Base-by-base conservation (phyloP, 2,888 invertebrate genomes). In the Tromatobia lineatoria region DNA sequence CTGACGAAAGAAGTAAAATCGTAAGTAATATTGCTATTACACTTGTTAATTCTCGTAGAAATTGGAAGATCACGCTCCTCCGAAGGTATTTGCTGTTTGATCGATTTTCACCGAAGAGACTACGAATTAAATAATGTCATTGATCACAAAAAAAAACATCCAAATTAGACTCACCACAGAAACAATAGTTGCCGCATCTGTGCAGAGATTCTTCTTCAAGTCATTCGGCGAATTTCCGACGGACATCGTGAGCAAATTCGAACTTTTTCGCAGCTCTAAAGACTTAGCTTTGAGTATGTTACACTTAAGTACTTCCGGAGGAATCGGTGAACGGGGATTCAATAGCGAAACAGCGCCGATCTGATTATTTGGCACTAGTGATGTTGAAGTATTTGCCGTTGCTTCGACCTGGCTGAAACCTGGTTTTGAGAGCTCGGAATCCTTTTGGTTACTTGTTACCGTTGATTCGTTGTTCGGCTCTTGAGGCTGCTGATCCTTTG, bases 221-320 rank as follows among this genome's bases (percentile, higher is more conserved):
- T 82, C 81, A 69, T 59, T 82, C 42, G 52, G 94, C 90, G 85
- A 93, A 91, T 78, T 94, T 93, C 90, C 94, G 80, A 91, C 92
- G 45, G 94, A 90, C 34, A 93, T 91, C 0, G 94, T 93, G 18
- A 93, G 89, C 77, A 94, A 88, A 88, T 92, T 93, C 6, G 92
- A 92, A 73, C 91, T 92, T 86, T 94, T 94, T 7, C 94, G 94
- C 85, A 95, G 95, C 87, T 95, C 95, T 73, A 95, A 91, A 81
- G 95, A 95, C 89, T 95, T 95, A 94, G 98, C 98, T 95, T 99
- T 99, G 76, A 99, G 95, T 93, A 99, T 98, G 94, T 98, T 99
- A 94, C 99, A 99, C 94, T 99, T 99, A 85, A 99, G 95, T 92
- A 98, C 97, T 87, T 98, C 98, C 10, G 98, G 97, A 64, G 98